Conservation (phyloP, 2,888 invertebrate species). For the Neoascia interrupta region DNA sequence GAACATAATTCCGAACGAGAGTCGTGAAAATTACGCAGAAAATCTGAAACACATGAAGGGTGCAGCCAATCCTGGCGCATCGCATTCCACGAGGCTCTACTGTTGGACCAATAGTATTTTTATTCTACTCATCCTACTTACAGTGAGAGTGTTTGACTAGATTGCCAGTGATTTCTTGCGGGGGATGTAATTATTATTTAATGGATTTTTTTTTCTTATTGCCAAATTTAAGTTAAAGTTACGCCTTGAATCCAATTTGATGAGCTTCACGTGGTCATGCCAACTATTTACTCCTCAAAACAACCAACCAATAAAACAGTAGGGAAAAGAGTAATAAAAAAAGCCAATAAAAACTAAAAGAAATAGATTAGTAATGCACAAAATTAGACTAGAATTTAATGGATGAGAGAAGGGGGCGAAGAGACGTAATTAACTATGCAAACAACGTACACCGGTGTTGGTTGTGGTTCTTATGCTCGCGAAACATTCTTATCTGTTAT, state of each 20-base stretch:
- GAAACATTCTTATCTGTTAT: slow-evolving; percentile 26
- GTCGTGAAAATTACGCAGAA: slow-evolving; percentile 76
- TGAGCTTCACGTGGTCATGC: slow-evolving; percentile 30
- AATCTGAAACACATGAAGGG: slow-evolving; percentile 72
- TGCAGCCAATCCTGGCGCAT: slow-evolving; percentile 36
- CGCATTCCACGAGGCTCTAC: slow-evolving; percentile 50
- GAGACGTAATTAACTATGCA: slow-evolving; percentile 40
- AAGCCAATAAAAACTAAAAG: neutral
- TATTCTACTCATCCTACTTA: slow-evolving; percentile 43
- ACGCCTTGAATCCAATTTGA: slow-evolving; percentile 11
- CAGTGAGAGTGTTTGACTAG: slow-evolving; percentile 54
- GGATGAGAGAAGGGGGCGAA: neutral
- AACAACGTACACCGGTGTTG: slow-evolving; percentile 10
- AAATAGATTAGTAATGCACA: slow-evolving; percentile 23
- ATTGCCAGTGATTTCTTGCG: neutral
- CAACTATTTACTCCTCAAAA: slow-evolving; percentile 13
- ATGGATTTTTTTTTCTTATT: slow-evolving; percentile 29
- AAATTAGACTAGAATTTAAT: neutral
- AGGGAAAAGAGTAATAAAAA: slow-evolving; percentile 1
- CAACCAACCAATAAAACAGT: neutral
- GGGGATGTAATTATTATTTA: slow-evolving; percentile 57
- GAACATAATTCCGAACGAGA: slow-evolving; percentile 72
- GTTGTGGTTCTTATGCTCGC: slow-evolving; percentile 15
- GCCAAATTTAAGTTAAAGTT: slow-evolving; percentile 61
- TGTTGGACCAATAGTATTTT: slow-evolving; percentile 63